Base-by-base conservation (phyloP, 1,140 invertebrate species). In the Rhopalosiphum maidis region DNA sequence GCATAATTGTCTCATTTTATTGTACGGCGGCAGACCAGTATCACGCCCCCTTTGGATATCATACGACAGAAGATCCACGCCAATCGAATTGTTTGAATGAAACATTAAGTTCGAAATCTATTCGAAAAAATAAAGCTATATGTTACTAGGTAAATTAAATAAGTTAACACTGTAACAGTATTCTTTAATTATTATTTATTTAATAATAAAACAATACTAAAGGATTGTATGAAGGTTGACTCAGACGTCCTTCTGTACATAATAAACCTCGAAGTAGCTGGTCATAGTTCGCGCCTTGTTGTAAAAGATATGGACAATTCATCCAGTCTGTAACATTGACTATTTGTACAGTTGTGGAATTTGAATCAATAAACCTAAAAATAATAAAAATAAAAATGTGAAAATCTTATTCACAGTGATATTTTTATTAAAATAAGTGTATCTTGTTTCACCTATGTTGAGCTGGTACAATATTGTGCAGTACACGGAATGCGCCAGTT, bases 1-100 rank as follows among this genome's bases (percentile, higher is more conserved):
- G 95, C 98, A 98, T 90, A 97, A 97, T 68, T 96, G 96, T 88
- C 98, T 95, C 94, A 97, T 97, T 68, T 97, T 96, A 93, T 97
- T 97, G 95, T 99, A 99, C 22, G 96, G 95, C 1, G 97, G 96
- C 30, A 99, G 94, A 0, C 98, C 98, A 94, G 98, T 98, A 95
- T 99, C 98, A 91, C 98, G 95, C 11, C 98, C 98, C 94, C 98
- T 96, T 95, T 98, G 98, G 94, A 99, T 98, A 94, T 98, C 97
- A 87, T 98, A 96, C 0, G 98, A 97, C 0, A 97, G 98, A 94
- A 99, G 96, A 95, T 99, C 98, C 86, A 98, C 95, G 0, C 98
- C 98, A 93, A 96, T 97, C 0, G 96, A 96, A 94, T 96, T 96
- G n/a, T 96, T 96, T 25, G 96, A 96, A 94, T 96, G 96, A 94